These are phyloP conservation scores for Crocallis elinguaria DNA, from an alignment of 2,888 invertebrate species.

Conservation along the genomic window DNA sequence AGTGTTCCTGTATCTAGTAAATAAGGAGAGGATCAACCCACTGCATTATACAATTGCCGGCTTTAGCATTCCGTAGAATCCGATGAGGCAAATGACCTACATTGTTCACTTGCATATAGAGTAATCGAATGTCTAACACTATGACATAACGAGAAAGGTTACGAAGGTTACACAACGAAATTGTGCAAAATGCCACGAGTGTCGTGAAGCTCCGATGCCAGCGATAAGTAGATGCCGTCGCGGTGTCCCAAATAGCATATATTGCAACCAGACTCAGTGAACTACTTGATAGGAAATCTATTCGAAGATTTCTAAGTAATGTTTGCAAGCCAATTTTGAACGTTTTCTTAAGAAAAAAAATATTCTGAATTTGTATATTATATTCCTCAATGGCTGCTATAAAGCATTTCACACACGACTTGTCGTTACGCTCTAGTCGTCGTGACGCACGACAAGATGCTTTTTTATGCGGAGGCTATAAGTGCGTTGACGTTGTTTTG, in stretches of 20 bases:
- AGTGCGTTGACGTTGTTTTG: no score
- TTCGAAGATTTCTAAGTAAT: conserved; percentile 1
- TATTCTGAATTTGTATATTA: conserved; percentile 9
- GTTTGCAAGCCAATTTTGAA: background rate
- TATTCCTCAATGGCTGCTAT: no score
- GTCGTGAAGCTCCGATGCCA: conserved; percentile 49
- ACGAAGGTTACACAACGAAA: conserved; percentile 44
- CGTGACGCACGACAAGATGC: no score
- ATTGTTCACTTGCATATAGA: conserved; percentile 7
- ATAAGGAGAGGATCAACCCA: no score
- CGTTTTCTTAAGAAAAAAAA: no score
- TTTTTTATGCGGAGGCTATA: no score
- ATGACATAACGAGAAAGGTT: conserved; percentile 50
- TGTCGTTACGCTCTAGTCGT: no score
- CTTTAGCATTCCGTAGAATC: no score
- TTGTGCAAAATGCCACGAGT: conserved; percentile 51
- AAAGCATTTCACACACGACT: no score
- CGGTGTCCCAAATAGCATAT: conserved; percentile 37
- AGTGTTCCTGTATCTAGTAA: no score
- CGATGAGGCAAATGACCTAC: background rate
- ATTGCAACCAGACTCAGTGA: conserved; percentile 25
- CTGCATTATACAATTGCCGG: no score
- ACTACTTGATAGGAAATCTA: background rate
- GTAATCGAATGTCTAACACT: conserved; percentile 25
- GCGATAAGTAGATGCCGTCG: conserved; percentile 44